Percentiles rank a stretch among this genome's conserved stretches.
Evolutionary conservation across 2,888 invertebrate species (phyloP).

Genomic region (Leptopilina drosophilae): DNA sequence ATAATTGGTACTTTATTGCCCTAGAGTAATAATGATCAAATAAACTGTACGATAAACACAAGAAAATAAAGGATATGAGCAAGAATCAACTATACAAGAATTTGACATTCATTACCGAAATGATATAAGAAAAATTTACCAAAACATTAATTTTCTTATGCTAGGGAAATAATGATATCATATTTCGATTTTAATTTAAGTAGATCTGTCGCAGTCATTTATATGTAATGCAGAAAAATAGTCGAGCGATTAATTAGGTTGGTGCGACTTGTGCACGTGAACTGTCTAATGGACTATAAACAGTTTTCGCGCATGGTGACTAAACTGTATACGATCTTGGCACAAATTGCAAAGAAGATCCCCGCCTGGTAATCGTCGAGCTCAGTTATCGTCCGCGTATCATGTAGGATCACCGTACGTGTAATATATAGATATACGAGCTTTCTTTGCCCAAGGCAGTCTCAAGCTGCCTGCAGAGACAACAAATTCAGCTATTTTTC

Average conservation of each 20-base stretch:
- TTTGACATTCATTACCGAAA: too few species aligned
- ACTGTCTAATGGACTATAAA: background rate
- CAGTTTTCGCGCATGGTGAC: background rate
- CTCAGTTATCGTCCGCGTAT: slow-evolving; percentile 36
- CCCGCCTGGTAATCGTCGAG: slow-evolving; percentile 23
- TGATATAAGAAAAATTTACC: too few species aligned
- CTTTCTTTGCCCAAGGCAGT: slow-evolving; percentile 20
- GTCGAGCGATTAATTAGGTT: slow-evolving; percentile 7
- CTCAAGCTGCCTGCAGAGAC: slow-evolving; percentile 56
- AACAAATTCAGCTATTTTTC: slow-evolving; percentile 73
- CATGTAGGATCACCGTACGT: slow-evolving; percentile 36
- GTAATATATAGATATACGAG: slow-evolving; percentile 22
- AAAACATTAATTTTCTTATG: too few species aligned
- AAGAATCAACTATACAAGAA: too few species aligned
- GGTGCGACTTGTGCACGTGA: background rate
- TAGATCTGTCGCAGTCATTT: too few species aligned
- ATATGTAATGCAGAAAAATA: too few species aligned
- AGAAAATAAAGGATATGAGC: too few species aligned
- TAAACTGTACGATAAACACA: too few species aligned
- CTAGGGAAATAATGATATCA: too few species aligned
- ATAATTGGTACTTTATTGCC: too few species aligned
- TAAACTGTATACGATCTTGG: background rate
- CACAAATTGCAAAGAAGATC: slow-evolving; percentile 37
- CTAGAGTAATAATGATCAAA: too few species aligned
- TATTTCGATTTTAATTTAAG: too few species aligned